phyloP scores from a whole-genome alignment of 2,888 invertebrate species.

The Dastarcus helophoroides region DNA sequence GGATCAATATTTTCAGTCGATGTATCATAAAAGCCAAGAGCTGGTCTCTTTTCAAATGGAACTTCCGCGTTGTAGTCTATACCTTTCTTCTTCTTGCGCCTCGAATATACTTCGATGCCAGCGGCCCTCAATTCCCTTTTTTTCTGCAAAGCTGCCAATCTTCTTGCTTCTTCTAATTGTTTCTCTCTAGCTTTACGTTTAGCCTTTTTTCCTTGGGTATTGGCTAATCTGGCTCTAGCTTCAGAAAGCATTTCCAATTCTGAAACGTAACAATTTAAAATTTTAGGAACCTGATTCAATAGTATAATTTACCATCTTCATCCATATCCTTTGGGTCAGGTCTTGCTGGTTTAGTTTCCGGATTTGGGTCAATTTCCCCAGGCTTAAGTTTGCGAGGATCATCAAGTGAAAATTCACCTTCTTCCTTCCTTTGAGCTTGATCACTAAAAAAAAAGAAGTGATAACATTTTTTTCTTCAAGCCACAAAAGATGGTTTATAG shows the following conservation, averaged over 20 bases:
- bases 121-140: slow-evolving; percentile 95
- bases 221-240: slow-evolving; percentile 94
- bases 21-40: slow-evolving; percentile 91
- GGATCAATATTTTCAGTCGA: slow-evolving; percentile 80
- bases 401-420: slow-evolving; percentile 83
- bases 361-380: slow-evolving; percentile 99
- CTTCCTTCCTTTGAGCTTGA: slow-evolving; percentile 86
- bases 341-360: slow-evolving; percentile 97
- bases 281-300: too few relatives aligned
- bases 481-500: too few relatives aligned
- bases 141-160: slow-evolving; percentile 94
- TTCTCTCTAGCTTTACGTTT: slow-evolving; percentile 94
- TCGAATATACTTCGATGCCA: slow-evolving; percentile 59
- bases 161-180: slow-evolving; percentile 93
- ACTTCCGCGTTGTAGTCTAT: slow-evolving; percentile 97
- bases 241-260: slow-evolving; percentile 99
- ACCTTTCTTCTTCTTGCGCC: slow-evolving; percentile 69
- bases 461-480: too few relatives aligned
- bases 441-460: slow-evolving; percentile 55
- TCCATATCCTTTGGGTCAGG: slow-evolving; percentile 99
- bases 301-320: slow-evolving; percentile 88
- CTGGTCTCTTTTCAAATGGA: slow-evolving; percentile 92
- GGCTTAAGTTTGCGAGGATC: slow-evolving; percentile 96
- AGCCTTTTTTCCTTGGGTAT: slow-evolving; percentile 94
- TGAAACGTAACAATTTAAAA: slow-evolving; percentile 30